Percentiles rank a stretch among this genome's conserved stretches.
These are phyloP conservation scores for Temnothorax rugatulus DNA, from an alignment of 2,888 invertebrate species.

Conservation along the genomic window DNA sequence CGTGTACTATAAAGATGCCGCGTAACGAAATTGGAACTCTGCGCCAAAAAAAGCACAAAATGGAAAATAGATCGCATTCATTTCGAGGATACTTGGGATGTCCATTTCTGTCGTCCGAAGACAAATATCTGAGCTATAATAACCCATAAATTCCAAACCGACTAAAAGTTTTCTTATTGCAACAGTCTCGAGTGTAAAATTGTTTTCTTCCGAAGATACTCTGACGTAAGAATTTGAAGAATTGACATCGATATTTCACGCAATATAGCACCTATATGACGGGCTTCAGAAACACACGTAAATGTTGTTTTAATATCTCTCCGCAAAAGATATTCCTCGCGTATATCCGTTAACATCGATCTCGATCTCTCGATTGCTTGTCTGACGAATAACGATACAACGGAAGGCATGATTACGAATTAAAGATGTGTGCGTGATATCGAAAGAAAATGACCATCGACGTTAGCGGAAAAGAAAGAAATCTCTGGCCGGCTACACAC, in stretches of 20 bases:
- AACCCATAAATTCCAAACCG: conserved; percentile 18
- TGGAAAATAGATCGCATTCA: conserved; percentile 48
- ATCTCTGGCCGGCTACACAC: not conserved
- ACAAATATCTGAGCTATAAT: conserved; percentile 50
- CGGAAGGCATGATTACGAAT: not conserved
- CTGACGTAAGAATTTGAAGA: conserved; percentile 13
- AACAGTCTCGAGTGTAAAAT: conserved; percentile 39
- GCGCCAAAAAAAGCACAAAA: conserved; percentile 32
- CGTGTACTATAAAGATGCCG: conserved; percentile 28
- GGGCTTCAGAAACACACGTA: not conserved
- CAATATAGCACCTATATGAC: not conserved
- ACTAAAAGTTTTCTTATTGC: conserved; percentile 16
- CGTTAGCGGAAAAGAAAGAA: not conserved
- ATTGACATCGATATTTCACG: conserved; percentile 13
- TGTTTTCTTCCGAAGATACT: conserved; percentile 29
- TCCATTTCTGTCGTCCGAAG: conserved; percentile 38
- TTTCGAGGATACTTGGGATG: conserved; percentile 29
- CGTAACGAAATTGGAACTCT: conserved; percentile 26
- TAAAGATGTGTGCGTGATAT: not conserved
- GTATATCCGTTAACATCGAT: not conserved
- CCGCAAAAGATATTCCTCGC: not conserved
- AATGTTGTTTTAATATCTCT: conserved; percentile 11
- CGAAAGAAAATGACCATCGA: not conserved
- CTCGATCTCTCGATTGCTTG: not conserved
- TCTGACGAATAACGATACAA: not conserved